Base-by-base conservation (phyloP, 2,113 vertebrate genomes). In the Aegithalos caudatus region DNA sequence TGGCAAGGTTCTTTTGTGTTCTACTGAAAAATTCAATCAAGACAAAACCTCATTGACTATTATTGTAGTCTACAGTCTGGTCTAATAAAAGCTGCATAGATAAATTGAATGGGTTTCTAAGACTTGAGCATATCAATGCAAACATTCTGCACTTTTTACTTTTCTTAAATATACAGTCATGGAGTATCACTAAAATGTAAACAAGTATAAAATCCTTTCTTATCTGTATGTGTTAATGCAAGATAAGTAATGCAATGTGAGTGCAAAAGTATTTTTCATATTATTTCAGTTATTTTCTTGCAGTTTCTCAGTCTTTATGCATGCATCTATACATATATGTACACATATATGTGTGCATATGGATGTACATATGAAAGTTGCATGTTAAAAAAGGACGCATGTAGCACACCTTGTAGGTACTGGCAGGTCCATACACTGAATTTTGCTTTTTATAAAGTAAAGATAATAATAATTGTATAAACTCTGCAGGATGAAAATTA, bases 1-100 rank as follows among this genome's bases (percentile, higher is more conserved):
- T 99, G 99, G 98, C 97, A 98, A 98, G 98, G 98, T 98, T 99
- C 99, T 99, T 99, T 99, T 99, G 99, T 99, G 98, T 99, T 98
- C 98, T 97, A 90, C 98, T 99, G 99, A 99, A 98, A 99, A 99
- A 99, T 99, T 99, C 99, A 99, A 99, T 99, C 98, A 99, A 99
- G 99, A 98, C 98, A 98, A 98, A 98, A 98, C 98, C 98, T 98
- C 98, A 99, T 99, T 98, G 99, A 99, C 98, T 99, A 98, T 99
- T 98, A 98, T 98, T 98, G 98, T 99, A 98, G 98, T 98, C 98
- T 98, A 98, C 98, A 98, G 97, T 98, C 98, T 98, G 98, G 98
- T 98, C 98, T 99, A 99, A 99, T 99, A 99, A 99, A 98, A 98
- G 98, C 99, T 98, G 98, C 98, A 97, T 96, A 99, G 99, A 99